Percentiles rank a stretch among this genome's conserved stretches.
phyloP scores from a whole-genome alignment of 2,113 vertebrate species.

The Equus przewalskii region DNA sequence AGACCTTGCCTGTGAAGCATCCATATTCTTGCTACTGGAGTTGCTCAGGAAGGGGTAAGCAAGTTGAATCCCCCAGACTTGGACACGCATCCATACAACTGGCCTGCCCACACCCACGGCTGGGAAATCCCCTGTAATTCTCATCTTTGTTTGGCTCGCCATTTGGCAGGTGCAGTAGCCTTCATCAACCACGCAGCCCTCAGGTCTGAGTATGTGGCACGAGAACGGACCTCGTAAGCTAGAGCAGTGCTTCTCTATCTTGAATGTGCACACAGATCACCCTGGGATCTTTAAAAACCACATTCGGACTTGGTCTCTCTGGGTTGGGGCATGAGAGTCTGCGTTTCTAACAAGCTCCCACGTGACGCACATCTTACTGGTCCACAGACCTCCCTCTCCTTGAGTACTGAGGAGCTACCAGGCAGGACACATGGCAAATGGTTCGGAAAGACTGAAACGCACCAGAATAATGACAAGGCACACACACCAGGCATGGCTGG shows the following conservation, averaged over 20 bases:
- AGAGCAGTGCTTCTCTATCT: neutral
- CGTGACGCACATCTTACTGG: too few relatives aligned
- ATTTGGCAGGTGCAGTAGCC: neutral
- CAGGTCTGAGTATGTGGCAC: neutral
- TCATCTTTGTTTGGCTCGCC: neutral
- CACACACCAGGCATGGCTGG: rapidly evolving
- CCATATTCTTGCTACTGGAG: neutral
- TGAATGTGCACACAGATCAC: neutral
- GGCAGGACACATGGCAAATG: neutral
- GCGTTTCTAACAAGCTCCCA: neutral
- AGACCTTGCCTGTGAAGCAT: neutral
- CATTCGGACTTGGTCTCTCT: neutral
- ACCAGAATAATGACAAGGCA: neutral
- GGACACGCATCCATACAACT: neutral
- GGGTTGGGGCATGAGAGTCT: neutral
- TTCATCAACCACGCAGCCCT: neutral
- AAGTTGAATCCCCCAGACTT: neutral
- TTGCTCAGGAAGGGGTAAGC: neutral
- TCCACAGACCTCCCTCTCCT: neutral
- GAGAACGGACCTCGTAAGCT: neutral
- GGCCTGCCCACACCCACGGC: neutral
- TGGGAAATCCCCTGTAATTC: neutral
- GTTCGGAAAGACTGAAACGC: neutral
- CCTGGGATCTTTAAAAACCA: neutral
- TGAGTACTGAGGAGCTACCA: neutral